Evolutionary conservation across 2,797 vertebrate genomes (phyloP), one percentile per base, ranked within the genome.

Genomic region (Ataeniobius toweri): DNA sequence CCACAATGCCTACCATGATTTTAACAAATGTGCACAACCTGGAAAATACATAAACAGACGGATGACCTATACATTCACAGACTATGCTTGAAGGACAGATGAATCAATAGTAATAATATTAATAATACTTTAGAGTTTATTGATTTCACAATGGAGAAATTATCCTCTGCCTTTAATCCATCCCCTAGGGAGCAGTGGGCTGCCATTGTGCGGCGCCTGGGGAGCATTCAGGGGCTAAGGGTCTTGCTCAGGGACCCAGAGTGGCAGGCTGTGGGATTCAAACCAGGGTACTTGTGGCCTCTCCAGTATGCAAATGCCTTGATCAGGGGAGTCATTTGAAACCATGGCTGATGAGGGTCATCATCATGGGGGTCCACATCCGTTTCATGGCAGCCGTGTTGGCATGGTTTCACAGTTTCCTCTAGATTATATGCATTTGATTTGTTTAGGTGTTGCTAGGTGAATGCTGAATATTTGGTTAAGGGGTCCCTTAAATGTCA

Each of bases 1-100:
- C 28, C 71, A 75, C 61, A 83, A 58, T 61, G 72, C 55, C 26
- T 85, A 74, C 46, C 71, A 77, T 59, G 50, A 67, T 36, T 36
- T 3, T 36, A 4, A 36, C 41, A 36, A 36, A 36, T 36, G 36
- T 36, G 36, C 36, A 36, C 36, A 69, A 44, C n/a, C 6, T 44
- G 39, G 67, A 44, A 46, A 46, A 41, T 69, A 46, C 24, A 44
- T 46, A 22, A 46, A 69, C 75, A 73, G 48, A 28, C 0, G 59
- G 12, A 79, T 86, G 74, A 86, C 76, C 71, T 59, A 39, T 26
- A 26, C 53, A 50, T n/a, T 7, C 48, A 58, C 39, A 58, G 39
- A 50, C 50, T 74, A 68, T 39, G 41, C 12, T 36, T 53, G 68
- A 36, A 56, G 39, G 63, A 79, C 63, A 36, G 67, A 69, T 22